Conservation (phyloP, 2,888 invertebrate species). For the Morpho achilles region DNA sequence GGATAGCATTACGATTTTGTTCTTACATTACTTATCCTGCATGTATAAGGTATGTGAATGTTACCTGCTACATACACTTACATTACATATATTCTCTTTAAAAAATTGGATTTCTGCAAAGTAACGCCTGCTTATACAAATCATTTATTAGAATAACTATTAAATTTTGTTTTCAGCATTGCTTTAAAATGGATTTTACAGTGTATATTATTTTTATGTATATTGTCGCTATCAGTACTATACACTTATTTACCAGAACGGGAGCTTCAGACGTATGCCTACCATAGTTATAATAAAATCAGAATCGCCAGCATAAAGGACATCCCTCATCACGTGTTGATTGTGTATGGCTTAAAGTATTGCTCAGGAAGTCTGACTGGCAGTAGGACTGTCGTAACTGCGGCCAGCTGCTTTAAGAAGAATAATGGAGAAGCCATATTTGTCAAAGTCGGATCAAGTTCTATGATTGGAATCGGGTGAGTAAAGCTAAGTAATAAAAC, state of each 20-base stretch:
- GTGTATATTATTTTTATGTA: constrained; percentile 8
- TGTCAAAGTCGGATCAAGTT: constrained; percentile 51
- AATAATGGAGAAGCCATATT: constrained; percentile 30
- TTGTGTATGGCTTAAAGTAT: constrained; percentile 47
- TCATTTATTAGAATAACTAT: too few relatives aligned
- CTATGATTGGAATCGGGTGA: constrained; percentile 36
- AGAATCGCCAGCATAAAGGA: constrained; percentile 27
- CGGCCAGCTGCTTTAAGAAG: constrained; percentile 51
- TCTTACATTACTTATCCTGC: too few relatives aligned
- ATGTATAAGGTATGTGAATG: too few relatives aligned
- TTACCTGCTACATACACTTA: too few relatives aligned
- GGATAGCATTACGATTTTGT: too few relatives aligned
- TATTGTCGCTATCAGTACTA: constrained; percentile 3
- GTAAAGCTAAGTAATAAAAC: background rate
- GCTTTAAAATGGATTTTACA: too few relatives aligned
- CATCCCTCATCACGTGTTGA: constrained; percentile 50
- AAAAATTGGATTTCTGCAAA: too few relatives aligned
- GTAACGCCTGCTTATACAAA: too few relatives aligned
- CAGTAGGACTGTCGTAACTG: constrained; percentile 51
- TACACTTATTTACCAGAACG: constrained; percentile 27
- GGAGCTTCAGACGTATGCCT: constrained; percentile 6
- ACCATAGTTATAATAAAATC: constrained; percentile 12
- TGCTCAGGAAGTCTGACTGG: constrained; percentile 57
- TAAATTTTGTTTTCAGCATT: too few relatives aligned
- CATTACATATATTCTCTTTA: too few relatives aligned